Evolutionary conservation across 2,113 vertebrate genomes (phyloP), one percentile per base, ranked within the genome.

Genomic region (Nothoprocta perdicaria): DNA sequence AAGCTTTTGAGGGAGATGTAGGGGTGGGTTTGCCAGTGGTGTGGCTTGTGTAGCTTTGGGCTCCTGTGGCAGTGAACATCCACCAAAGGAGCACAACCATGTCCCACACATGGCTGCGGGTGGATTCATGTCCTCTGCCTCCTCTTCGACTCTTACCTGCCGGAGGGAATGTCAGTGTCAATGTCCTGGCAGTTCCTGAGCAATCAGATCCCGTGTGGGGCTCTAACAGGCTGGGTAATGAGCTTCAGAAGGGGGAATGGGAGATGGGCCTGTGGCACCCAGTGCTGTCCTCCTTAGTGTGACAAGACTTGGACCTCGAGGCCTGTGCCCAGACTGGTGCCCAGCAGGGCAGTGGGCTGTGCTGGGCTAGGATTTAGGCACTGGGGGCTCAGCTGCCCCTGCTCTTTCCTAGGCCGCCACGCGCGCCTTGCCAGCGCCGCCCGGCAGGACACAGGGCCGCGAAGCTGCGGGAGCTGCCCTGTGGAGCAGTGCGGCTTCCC

Each of bases 361-460:
- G 16, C 53, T 57, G 29, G 5, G 53, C 27, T 10, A 31, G 29
- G 15, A 57, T 31, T 57, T 57, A 17, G 27, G 53, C 53, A 57
- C 26, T 15, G 10, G 53, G 27, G 27, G 53, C 27, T 55, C 53
- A 16, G 53, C 53, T 57, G 27, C 27, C 53, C 9, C 27, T 31
- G 53, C 53, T 29, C 9, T 31, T 57, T 18, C 53, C 53, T 55
- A 16, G 53, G 7, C 26, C 29, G 53, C 22, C 43, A 62, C 3
- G 8, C 2, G 0, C 5, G 13, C 57, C 4, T 5, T 45, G 53
- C 43, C 69, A 60, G 55, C 38, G 43, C 6, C 0, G 48, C 27
- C 4, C 6, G 53, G 43, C 63, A 21, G 5, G 33, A 80, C 38
- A 26, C 31, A 0, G 1, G 17, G 18, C 12, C 68, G 31, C 68